Percentiles rank a stretch among this genome's conserved stretches.
Conservation (phyloP, 2,113 vertebrate species). For the Falcunculus frontatus region DNA sequence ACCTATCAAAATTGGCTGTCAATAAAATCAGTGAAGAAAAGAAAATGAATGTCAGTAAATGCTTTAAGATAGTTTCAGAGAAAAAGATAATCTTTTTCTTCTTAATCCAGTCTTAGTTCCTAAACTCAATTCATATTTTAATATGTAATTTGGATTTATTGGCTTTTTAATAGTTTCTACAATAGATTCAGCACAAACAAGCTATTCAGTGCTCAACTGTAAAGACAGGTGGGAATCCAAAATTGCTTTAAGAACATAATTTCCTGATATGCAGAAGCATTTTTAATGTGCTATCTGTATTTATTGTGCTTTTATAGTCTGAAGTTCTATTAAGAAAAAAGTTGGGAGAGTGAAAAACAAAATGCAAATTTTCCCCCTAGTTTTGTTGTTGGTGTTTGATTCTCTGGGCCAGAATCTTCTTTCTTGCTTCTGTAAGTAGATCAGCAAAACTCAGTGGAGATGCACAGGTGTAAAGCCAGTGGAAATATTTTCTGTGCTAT, state of each 20-base stretch:
- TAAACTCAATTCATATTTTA: constrained; percentile 1
- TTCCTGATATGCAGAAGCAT: neutral
- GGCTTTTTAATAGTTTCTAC: neutral
- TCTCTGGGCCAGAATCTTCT: neutral
- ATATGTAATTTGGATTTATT: neutral
- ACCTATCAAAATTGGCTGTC: neutral
- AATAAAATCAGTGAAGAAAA: neutral
- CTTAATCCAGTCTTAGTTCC: neutral
- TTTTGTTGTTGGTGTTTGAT: neutral
- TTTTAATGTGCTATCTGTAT: neutral
- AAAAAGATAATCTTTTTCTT: neutral
- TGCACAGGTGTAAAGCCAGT: neutral
- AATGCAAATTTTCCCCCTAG: neutral
- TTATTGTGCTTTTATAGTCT: neutral
- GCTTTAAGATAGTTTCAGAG: neutral
- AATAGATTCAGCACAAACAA: neutral
- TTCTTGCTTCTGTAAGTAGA: neutral
- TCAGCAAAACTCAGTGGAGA: neutral
- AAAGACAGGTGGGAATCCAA: neutral
- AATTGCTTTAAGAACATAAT: constrained; percentile 6
- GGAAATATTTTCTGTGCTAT: neutral
- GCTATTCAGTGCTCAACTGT: neutral
- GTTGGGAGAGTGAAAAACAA: neutral
- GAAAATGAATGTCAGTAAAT: neutral
- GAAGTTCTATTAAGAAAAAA: neutral